Conservation (phyloP, 1,140 invertebrate species). For the Yoshiicerus persimilis region DNA sequence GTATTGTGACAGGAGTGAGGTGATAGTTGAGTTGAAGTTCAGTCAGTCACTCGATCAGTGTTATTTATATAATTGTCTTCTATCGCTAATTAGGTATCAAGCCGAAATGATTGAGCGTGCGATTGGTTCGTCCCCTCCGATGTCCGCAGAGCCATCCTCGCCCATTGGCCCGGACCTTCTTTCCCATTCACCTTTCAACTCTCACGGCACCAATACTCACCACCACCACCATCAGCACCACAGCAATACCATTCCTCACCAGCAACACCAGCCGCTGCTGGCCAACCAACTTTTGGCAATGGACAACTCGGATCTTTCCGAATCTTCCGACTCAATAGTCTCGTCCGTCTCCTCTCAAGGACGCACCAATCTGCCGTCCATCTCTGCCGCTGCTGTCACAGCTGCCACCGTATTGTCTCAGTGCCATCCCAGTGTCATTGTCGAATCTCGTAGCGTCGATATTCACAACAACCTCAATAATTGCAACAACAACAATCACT, state of each 20-base stretch:
- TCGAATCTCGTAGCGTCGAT: constrained; percentile 14
- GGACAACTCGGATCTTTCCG: constrained; percentile 33
- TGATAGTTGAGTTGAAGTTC: background rate
- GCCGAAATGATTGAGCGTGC: constrained; percentile 20
- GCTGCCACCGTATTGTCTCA: background rate
- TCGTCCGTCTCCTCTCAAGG: constrained; percentile 27
- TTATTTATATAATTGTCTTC: background rate
- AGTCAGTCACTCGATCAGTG: background rate
- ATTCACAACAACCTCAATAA: background rate
- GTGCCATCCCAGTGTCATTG: constrained; percentile 39
- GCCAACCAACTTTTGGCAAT: constrained; percentile 5
- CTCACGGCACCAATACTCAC: background rate
- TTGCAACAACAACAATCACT: background rate
- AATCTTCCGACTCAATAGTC: constrained; percentile 24
- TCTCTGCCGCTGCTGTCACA: background rate
- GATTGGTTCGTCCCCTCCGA: constrained; percentile 23
- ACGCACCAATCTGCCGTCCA: background rate
- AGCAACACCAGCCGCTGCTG: background rate
- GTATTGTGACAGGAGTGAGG: background rate
- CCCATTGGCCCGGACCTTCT: constrained; percentile 16
- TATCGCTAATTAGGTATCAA: background rate
- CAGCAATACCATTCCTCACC: background rate
- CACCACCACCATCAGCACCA: background rate
- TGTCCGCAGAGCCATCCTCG: constrained; percentile 11
- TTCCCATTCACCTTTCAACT: constrained; percentile 28